Evolutionary conservation across 2,888 invertebrate species (phyloP).

Genomic region (Serripes groenlandicus): DNA sequence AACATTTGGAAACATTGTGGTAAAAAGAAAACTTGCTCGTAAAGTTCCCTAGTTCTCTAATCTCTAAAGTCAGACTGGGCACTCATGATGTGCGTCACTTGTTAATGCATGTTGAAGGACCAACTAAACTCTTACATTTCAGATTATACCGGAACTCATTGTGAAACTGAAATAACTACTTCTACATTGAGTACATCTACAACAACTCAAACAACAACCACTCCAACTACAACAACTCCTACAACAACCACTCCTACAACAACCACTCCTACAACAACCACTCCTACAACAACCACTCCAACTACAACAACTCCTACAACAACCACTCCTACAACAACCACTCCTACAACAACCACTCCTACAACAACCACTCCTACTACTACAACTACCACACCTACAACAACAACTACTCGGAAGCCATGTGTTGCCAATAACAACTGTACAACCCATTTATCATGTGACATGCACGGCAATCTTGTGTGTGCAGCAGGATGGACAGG

Average conservation of each 20-base stretch:
- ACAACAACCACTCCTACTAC: too few species aligned
- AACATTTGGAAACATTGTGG: too few species aligned
- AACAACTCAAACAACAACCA: conserved; percentile 32
- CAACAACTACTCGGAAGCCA: conserved; percentile 11
- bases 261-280: neutral
- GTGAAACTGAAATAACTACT: conserved; percentile 43
- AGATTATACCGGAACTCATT: conserved; percentile 44
- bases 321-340: too few species aligned
- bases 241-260: conserved; percentile 8
- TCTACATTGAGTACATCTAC: conserved; percentile 51
- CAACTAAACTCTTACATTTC: neutral
- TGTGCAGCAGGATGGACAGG: conserved; percentile 97
- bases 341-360: too few species aligned
- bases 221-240: conserved; percentile 10
- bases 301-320: too few species aligned
- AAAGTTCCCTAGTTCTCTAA: too few species aligned
- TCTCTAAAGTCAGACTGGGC: too few species aligned
- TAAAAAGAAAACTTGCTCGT: too few species aligned
- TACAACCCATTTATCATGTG: conserved; percentile 95
- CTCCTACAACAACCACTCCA: too few species aligned
- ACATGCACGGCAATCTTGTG: conserved; percentile 94
- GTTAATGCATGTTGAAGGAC: neutral
- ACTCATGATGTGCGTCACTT: too few species aligned
- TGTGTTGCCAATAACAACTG: conserved; percentile 56
- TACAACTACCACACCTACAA: neutral